Percentiles rank a stretch among this genome's conserved stretches.
Conservation (phyloP, 2,797 vertebrate genomes). For the Phyllotis vaccarum region DNA sequence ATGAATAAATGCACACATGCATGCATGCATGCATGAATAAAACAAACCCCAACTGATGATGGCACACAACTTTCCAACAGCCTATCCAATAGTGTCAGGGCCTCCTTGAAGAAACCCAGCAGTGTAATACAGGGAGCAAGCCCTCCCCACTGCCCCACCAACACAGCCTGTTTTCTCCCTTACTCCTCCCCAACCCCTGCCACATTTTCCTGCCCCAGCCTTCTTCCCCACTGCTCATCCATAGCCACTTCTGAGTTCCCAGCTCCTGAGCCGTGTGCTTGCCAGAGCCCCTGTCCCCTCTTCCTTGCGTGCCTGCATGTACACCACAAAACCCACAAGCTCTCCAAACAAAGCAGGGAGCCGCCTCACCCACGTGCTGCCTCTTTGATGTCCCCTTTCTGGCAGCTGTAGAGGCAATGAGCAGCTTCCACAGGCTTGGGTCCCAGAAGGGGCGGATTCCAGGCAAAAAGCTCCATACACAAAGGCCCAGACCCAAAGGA, state of each 20-base stretch:
- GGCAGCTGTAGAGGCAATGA: slow-evolving; percentile 65
- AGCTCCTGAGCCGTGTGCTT: not conserved
- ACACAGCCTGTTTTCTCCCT: not conserved
- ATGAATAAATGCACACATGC: not conserved
- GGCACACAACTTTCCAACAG: not conserved
- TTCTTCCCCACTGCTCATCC: not conserved
- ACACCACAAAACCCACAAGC: slow-evolving; percentile 71
- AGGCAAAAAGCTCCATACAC: slow-evolving; percentile 40
- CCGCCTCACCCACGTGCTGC: slow-evolving; percentile 65
- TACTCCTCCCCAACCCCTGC: not conserved
- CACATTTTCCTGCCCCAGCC: slow-evolving; percentile 40
- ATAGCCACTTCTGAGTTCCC: not conserved
- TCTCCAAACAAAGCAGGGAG: slow-evolving; percentile 80
- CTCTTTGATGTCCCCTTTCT: slow-evolving; percentile 62
- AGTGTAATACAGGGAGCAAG: not conserved
- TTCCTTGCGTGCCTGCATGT: not conserved
- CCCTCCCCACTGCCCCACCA: not conserved
- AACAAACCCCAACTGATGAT: not conserved
- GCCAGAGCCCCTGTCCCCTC: slow-evolving; percentile 42
- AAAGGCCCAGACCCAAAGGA: slow-evolving; percentile 37
- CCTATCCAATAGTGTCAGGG: not conserved
- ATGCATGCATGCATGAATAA: not conserved
- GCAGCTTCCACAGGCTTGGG: not conserved
- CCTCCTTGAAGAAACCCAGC: slow-evolving; percentile 10
- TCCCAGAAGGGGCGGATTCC: not conserved